Base-by-base conservation (phyloP, 2,797 vertebrate genomes). In the Sphaeramia orbicularis region DNA sequence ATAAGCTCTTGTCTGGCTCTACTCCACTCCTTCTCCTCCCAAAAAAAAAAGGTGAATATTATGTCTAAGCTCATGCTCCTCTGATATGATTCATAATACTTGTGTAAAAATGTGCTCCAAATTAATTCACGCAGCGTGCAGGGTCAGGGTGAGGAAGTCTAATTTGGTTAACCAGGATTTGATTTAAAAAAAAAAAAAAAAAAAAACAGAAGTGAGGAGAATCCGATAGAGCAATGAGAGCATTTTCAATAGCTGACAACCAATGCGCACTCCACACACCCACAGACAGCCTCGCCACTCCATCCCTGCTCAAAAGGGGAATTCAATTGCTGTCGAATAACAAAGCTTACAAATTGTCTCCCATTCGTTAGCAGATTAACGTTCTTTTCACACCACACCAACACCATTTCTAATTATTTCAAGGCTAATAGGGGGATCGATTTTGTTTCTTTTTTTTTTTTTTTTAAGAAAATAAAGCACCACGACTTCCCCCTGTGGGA, bases 331-430 rank as follows among this genome's bases (percentile, higher is more conserved):
- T 80, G 80, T 77, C 83, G 78, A 80, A 85, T 66, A 86, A 86
- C 79, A 88, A 82, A 85, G 78, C 83, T 60, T 30, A 61, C 80
- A 91, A 83, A 86, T 81, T 78, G 76, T 80, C 78, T 72, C 83
- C 77, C 75, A 47, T 83, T 90, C 82, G 66, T 86, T 82, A 67
- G 79, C 87, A 86, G 85, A 86, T 88, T 82, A 86, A 71, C 74
- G 74, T 71, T 76, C 74, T 54, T 77, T 81, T 89, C 80, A 81
- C 78, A 38, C 60, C 78, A 64, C 72, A 48, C 61, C 60, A 45
- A 78, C 78, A 83, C 78, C 21, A 80, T 89, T 88, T 86, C 66
- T 83, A 90, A 91, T 91, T 87, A 90, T 89, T 92, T 89, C 74
- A 89, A 80, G 86, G 86, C 86, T 84, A 90, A 90, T 87, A 83